Conservation (phyloP, 92 coral and sea anemone species). For the Parazoanthus darwini region DNA sequence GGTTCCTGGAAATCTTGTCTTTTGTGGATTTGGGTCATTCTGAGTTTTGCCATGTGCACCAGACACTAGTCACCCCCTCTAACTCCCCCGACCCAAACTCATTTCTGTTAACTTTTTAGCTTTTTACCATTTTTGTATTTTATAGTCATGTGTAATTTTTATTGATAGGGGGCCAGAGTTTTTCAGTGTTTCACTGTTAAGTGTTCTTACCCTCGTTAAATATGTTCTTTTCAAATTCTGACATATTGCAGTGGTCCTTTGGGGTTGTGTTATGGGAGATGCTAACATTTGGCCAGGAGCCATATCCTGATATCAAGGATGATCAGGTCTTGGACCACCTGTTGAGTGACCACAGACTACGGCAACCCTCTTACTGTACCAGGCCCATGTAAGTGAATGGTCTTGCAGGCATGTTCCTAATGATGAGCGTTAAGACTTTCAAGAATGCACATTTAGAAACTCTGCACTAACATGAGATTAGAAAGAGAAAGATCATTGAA, state of each 20-base stretch:
- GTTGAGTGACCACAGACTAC: slow-evolving; percentile 55
- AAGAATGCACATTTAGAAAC: too few species aligned
- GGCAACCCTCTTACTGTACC: slow-evolving; percentile 61
- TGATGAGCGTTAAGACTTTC: too few species aligned
- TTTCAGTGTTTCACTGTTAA: too few species aligned
- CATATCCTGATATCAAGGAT: slow-evolving; percentile 52
- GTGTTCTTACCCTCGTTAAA: too few species aligned
- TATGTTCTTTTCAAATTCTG: not conserved
- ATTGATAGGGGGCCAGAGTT: too few species aligned
- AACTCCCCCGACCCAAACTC: too few species aligned
- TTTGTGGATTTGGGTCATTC: not conserved
- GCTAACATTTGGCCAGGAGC: slow-evolving; percentile 59
- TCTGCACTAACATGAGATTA: too few species aligned
- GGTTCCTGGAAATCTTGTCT: not conserved
- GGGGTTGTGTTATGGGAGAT: slow-evolving; percentile 85
- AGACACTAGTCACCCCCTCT: too few species aligned
- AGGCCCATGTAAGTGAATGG: slow-evolving; percentile 71
- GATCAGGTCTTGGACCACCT: slow-evolving; percentile 48
- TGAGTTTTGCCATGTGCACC: not conserved
- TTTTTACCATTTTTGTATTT: too few species aligned
- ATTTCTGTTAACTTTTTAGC: too few species aligned
- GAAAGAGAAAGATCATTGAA: too few species aligned
- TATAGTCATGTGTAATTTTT: too few species aligned
- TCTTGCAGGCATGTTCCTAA: not conserved
- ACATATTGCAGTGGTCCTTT: slow-evolving; percentile 75